Conservation (phyloP, 2,113 vertebrate genomes). For the Entelurus aequoreus region DNA sequence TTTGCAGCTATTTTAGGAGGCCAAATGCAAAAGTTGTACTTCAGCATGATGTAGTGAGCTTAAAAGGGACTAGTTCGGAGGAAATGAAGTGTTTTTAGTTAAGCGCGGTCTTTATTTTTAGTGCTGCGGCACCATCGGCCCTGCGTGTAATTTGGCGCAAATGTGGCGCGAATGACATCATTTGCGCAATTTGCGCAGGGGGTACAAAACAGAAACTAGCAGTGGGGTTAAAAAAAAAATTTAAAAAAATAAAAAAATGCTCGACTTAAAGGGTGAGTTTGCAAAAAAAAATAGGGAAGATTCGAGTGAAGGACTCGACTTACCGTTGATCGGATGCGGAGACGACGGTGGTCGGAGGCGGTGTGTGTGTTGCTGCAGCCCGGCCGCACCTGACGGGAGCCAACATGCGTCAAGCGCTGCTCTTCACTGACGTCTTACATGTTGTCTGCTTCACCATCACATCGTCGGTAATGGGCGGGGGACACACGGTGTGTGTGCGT, state of each 20-base stretch:
- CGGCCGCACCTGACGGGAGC: slow-evolving; percentile 39
- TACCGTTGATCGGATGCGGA: slow-evolving; percentile 51
- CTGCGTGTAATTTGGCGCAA: slow-evolving; percentile 36
- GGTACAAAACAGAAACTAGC: background rate
- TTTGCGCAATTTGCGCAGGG: slow-evolving; percentile 14
- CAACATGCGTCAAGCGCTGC: slow-evolving; percentile 19
- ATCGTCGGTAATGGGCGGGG: background rate
- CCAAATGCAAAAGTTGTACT: background rate
- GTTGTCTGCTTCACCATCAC: slow-evolving; percentile 30
- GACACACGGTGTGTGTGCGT: background rate
- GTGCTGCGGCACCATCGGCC: slow-evolving; percentile 59
- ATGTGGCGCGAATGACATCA: slow-evolving; percentile 37
- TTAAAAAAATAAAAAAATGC: background rate
- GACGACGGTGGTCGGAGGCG: slow-evolving; percentile 24
- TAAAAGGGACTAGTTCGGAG: too few species aligned
- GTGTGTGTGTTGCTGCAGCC: slow-evolving; percentile 22
- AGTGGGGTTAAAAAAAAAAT: background rate
- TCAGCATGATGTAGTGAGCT: background rate
- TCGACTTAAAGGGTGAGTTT: slow-evolving; percentile 39
- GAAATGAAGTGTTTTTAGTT: background rate
- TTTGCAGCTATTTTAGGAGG: background rate
- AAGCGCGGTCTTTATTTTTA: slow-evolving; percentile 3
- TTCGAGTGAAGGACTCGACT: slow-evolving; percentile 26
- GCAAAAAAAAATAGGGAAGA: slow-evolving; percentile 5
- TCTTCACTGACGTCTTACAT: slow-evolving; percentile 39